These are phyloP conservation scores for Cheilinus undulatus DNA, from an alignment of 2,113 vertebrate species.

Conservation along the genomic window DNA sequence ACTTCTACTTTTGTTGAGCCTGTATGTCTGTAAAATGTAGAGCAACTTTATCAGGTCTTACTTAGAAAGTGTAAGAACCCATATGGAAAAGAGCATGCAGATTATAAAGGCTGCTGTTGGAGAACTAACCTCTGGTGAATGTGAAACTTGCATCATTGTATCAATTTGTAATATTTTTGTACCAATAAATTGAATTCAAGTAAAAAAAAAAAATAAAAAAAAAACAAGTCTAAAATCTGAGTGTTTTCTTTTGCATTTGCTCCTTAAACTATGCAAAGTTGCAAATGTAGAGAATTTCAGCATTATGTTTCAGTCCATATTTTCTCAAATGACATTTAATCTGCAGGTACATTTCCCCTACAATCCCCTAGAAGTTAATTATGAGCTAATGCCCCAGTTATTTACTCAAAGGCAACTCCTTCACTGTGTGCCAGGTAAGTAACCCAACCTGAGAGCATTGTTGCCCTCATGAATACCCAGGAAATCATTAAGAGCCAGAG, in stretches of 20 bases:
- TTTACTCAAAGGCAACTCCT: constrained; percentile 61
- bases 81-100: constrained; percentile 29
- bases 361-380: constrained; percentile 49
- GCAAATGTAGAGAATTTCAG: too few species aligned
- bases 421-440: constrained; percentile 70
- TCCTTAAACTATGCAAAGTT: not conserved
- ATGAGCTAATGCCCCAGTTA: constrained; percentile 57
- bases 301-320: not conserved
- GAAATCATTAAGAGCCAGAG: constrained; percentile 87
- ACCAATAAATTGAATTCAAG: constrained; percentile 77
- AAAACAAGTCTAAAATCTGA: too few species aligned
- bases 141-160: constrained; percentile 50
- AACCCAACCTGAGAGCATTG: constrained; percentile 76
- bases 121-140: constrained; percentile 53
- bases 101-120: constrained; percentile 19
- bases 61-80: constrained; percentile 25
- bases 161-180: constrained; percentile 77
- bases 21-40: constrained; percentile 37
- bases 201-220: constrained; percentile 22
- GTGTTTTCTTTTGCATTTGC: constrained; percentile 18
- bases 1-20: constrained; percentile 29
- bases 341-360: constrained; percentile 39
- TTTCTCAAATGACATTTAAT: constrained; percentile 23
- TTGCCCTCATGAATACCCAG: constrained; percentile 84
- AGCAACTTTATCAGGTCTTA: constrained; percentile 21